Base-by-base conservation (phyloP, 2,888 invertebrate species). In the Nomada fabriciana region DNA sequence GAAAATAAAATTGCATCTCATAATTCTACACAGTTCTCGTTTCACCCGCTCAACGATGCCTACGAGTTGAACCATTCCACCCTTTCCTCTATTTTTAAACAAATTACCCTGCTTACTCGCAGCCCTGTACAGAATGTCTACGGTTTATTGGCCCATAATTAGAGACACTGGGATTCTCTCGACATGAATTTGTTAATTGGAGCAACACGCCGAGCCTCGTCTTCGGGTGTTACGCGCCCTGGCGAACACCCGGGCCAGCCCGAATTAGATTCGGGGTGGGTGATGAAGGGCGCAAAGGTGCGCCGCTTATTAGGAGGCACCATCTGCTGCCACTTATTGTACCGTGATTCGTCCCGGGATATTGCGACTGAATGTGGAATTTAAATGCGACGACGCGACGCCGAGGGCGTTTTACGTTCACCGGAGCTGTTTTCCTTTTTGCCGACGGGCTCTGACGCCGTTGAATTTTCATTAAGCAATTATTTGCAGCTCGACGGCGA, bases 271-370 rank as follows among this genome's bases (percentile, higher is more conserved):
- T 36, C 61, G 60, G 57, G 43, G 9, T 65, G 43, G 25, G 55
- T 67, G 82, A 73, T 11, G 77, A 75, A 68, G 72, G 78, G 74
- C 43, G 73, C 64, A 76, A 85, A 82, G 23, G 80, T 77, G 59
- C 75, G 69, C 76, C 72, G 72, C 86, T 88, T 88, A 89, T 89
- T 89, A 88, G 84, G 57, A 70, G 55, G 79, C 80, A 76, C 74
- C 89, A 89, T 86, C 89, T 89, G 89, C 78, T 60, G 74, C 81
- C 88, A 81, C 80, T 89, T 89, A 89, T 89, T 89, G 86, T 82
- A 70, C 76, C 78, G 76, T 65, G 81, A 86, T 87, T 87, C 84
- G 73, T 83, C 71, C 76, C 36, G 50, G 50, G 76, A 72, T 89
- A 86, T 86, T 84, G 81, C 83, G n/a, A 76, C 76, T 72, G 76